A percentile compares a stretch with the other conserved stretches of the same genome.
phyloP scores from a whole-genome alignment of 2,888 invertebrate genomes.

The Disparrhopalites patrizii region DNA sequence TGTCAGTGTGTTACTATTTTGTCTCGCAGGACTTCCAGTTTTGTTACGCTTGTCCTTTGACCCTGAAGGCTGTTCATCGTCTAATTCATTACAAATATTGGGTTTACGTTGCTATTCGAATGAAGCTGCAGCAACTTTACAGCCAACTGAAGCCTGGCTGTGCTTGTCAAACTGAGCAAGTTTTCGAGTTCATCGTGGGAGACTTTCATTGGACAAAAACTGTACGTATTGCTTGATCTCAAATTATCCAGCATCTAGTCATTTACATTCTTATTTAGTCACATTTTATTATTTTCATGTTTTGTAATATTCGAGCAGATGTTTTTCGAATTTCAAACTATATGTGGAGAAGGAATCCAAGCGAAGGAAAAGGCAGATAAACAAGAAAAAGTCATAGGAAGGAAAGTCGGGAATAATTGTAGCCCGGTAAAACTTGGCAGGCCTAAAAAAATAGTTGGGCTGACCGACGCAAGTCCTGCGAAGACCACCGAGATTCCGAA shows the following conservation, averaged over 20 bases:
- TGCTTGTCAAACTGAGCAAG: background rate
- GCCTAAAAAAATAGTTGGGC: background rate
- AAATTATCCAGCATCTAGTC: background rate
- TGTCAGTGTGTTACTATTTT: too few species aligned
- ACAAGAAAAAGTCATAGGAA: background rate
- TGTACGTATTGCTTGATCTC: slow-evolving; percentile 11
- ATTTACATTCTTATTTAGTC: background rate
- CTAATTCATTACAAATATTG: background rate
- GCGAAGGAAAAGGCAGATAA: background rate
- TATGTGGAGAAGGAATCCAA: slow-evolving; percentile 2
- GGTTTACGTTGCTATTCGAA: background rate
- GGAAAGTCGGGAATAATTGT: background rate
- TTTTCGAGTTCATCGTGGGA: background rate
- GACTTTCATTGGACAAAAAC: background rate
- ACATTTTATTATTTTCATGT: background rate
- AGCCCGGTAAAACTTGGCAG: background rate
- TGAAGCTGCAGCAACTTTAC: background rate
- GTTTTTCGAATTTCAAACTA: slow-evolving; percentile 21
- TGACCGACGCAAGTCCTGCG: background rate
- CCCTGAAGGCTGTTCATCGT: background rate
- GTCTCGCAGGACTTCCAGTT: background rate
- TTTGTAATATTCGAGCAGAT: slow-evolving; percentile 3
- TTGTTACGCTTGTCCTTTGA: background rate
- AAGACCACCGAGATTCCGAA: background rate
- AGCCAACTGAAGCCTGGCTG: background rate